Percentiles rank a stretch among this genome's conserved stretches.
Conservation (phyloP, 1,140 invertebrate genomes). For the Telenomus remus region DNA sequence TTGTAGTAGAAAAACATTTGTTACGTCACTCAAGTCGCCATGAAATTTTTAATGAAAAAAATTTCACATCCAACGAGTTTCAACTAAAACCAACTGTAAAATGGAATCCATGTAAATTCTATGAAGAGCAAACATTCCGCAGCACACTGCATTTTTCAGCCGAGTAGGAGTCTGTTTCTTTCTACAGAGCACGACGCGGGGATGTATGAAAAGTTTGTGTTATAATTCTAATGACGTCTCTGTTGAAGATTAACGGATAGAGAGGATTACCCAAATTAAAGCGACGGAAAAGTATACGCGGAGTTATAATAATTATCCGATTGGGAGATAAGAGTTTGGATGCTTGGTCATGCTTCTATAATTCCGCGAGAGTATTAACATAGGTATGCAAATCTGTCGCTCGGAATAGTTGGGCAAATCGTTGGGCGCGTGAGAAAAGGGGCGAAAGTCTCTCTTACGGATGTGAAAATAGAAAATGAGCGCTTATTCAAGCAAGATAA, state of each 20-base stretch:
- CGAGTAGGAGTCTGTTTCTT: conserved; percentile 22
- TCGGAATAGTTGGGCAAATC: conserved; percentile 53
- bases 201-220: conserved; percentile 40
- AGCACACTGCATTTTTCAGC: conserved; percentile 3
- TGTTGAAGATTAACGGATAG: conserved; percentile 55
- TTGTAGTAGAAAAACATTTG: too few species aligned
- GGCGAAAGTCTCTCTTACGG: conserved; percentile 21
- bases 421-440: conserved; percentile 30
- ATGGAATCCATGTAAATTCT: conserved; percentile 28
- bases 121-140: conserved; percentile 27
- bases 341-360: conserved; percentile 60
- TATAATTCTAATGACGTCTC: conserved; percentile 52
- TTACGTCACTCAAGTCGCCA: too few species aligned
- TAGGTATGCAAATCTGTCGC: conserved; percentile 62
- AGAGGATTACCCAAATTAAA: conserved; percentile 55
- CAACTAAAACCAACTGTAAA: conserved; percentile 22
- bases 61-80: neutral
- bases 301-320: conserved; percentile 61
- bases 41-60: neutral
- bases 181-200: conserved; percentile 20
- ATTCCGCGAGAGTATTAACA: conserved; percentile 62
- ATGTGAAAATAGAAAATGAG: conserved; percentile 61
- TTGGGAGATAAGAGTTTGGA: conserved; percentile 58
- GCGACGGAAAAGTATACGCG: conserved; percentile 54
- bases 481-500: conserved; percentile 67